Evolutionary conservation across 2,113 vertebrate genomes (phyloP).

Genomic region (Cebus imitator): DNA sequence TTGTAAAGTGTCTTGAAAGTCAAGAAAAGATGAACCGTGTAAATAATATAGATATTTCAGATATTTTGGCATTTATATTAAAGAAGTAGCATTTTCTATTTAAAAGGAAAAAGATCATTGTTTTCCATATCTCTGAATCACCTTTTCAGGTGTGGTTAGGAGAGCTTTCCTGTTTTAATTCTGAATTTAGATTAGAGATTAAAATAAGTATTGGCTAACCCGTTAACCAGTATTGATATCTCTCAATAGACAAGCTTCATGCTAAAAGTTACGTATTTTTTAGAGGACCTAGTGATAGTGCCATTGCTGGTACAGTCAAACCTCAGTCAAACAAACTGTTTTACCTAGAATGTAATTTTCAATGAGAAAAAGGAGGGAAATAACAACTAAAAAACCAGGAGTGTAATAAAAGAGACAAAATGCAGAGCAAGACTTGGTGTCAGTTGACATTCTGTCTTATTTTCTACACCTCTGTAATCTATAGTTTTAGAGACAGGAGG

Average conservation of each 20-base stretch:
- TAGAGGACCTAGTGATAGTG: neutral
- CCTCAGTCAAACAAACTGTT: neutral
- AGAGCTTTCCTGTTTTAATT: neutral
- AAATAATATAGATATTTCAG: neutral
- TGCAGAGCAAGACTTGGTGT: neutral
- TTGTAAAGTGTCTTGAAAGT: neutral
- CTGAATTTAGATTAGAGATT: constrained; percentile 7
- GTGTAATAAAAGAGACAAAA: neutral
- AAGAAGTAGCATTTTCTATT: neutral
- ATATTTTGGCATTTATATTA: neutral
- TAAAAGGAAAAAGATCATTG: neutral
- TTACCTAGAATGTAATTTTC: neutral
- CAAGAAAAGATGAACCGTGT: neutral
- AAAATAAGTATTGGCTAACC: neutral
- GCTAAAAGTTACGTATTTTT: neutral
- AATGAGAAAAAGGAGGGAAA: neutral
- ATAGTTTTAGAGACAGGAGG: neutral
- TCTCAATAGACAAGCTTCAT: neutral
- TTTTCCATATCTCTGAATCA: neutral
- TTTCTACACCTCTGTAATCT: neutral
- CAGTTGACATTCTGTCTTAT: neutral
- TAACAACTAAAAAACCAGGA: neutral
- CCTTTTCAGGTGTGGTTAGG: neutral
- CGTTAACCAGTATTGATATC: neutral
- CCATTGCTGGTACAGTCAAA: neutral